A percentile compares a stretch with the other conserved stretches of the same genome.
phyloP scores from a whole-genome alignment of 2,888 invertebrate genomes.

The Bibio marci region DNA sequence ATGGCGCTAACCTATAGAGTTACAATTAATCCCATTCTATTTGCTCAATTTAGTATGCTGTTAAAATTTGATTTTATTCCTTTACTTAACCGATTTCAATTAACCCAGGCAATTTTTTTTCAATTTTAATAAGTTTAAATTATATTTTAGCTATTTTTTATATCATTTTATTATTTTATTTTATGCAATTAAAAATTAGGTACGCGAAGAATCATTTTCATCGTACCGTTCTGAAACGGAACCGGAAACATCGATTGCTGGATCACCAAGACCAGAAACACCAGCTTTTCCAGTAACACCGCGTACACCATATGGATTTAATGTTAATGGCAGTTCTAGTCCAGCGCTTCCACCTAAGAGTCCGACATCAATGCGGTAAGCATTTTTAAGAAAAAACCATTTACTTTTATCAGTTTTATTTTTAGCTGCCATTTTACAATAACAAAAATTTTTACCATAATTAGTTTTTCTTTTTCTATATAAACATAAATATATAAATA shows the following conservation, averaged over 20 bases:
- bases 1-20: too few species aligned
- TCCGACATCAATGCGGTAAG: conserved; percentile 53
- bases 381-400: background rate
- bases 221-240: conserved; percentile 46
- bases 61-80: too few species aligned
- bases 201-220: conserved; percentile 46
- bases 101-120: too few species aligned
- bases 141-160: too few species aligned
- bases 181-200: too few species aligned
- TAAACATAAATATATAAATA: background rate
- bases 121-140: too few species aligned
- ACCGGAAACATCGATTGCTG: conserved; percentile 34
- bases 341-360: conserved; percentile 66
- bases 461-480: background rate
- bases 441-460: background rate
- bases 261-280: conserved; percentile 60
- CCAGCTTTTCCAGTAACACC: conserved; percentile 89
- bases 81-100: too few species aligned
- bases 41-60: too few species aligned
- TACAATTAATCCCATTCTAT: too few species aligned
- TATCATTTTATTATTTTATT: too few species aligned
- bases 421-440: background rate
- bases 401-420: conserved; percentile 7
- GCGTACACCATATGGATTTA: conserved; percentile 55
- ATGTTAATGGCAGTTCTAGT: conserved; percentile 51